Base-by-base conservation (phyloP, 2,113 vertebrate species). In the Hipposideros armiger region DNA sequence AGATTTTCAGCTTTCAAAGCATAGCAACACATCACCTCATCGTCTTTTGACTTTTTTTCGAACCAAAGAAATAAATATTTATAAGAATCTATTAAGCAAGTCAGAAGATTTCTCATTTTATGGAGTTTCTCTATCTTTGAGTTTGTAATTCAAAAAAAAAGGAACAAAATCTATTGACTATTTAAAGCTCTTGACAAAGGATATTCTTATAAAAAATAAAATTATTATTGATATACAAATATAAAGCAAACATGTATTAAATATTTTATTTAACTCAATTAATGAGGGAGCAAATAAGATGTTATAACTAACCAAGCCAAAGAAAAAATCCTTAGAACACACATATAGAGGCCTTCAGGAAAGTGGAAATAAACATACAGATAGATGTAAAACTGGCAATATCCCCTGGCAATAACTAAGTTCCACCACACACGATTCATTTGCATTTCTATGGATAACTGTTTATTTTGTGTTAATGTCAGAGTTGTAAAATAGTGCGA, bases 151-250 rank as follows among this genome's bases (percentile, higher is more conserved):
- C 13, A 81, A 88, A 81, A 56, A 81, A 66, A 93, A 36, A 36
- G 36, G n/a, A 92, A 62, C 13, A 84, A 5, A 50, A 1, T 62
- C 16, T 90, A 8, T 64, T 64, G 19, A 90, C 47, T 45, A 5
- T 56, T 84, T 73, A 74, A 84, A 86, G 17, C 15, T 91, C 85
- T 93, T 87, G 45, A 85, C 45, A 81, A 67, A 85, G 5, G 15
- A 62, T 47, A 80, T 47, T 42, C 85, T 30, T 72, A 56, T n/a
- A 15, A 54, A 76, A 90, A 76, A 30, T 42, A 56, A 83, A 93
- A 83, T 20, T 5, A 50, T 4, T 1, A 50, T 47, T 42, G 5
- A 42, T 30, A 58, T 40, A 66, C 10, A 85, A 54, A 92, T 54
- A 67, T 77, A 91, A 81, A 93, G 22, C 8, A 81, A 90, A 81